Evolutionary conservation across 2,888 invertebrate species (phyloP), one percentile per base, ranked within the genome.

Genomic region (Lasius fuliginosus): DNA sequence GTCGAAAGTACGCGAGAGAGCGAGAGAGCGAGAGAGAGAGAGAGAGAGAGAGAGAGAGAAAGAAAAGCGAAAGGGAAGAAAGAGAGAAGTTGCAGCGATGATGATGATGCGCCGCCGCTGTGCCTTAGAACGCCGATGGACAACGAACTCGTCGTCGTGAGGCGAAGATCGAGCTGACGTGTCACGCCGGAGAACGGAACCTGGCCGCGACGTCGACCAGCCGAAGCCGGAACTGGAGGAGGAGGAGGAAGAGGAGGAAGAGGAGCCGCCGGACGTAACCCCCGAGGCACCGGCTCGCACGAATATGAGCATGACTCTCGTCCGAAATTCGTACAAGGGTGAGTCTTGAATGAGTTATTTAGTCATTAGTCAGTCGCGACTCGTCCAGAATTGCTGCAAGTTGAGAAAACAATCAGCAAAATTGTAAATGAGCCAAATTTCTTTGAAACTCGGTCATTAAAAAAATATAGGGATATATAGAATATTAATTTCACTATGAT

Each of bases 231-330:
- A 81, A 60, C 73, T 81, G 79, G 79, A 71, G 73, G 79, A 81
- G 73, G 79, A 71, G 65, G 79, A 69, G 33, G 56, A 77, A 23
- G 79, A 71, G 69, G 74, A 69, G 46, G 62, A 79, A 40, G 75
- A 74, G 68, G 53, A 46, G 62, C 87, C 88, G 85, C 83, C 84
- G 84, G 73, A 87, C 84, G 85, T 86, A 85, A 86, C 85, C 65
- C 84, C 46, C 65, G 85, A 85, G 85, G 86, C 88, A 86, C 73
- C 86, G 87, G 85, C 81, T 86, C 85, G 84, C 75, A 92, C 89
- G 93, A 94, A 94, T 94, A 95, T 95, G 95, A 95, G 93, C 94
- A 95, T 95, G 95, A 95, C 95, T 93, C 94, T 95, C 91, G 94
- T 94, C 90, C 93, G 94, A 88, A 94, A 93, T 90, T 90, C 93